Base-by-base conservation (phyloP, 2,888 invertebrate genomes). In the Erpobdella octoculata region DNA sequence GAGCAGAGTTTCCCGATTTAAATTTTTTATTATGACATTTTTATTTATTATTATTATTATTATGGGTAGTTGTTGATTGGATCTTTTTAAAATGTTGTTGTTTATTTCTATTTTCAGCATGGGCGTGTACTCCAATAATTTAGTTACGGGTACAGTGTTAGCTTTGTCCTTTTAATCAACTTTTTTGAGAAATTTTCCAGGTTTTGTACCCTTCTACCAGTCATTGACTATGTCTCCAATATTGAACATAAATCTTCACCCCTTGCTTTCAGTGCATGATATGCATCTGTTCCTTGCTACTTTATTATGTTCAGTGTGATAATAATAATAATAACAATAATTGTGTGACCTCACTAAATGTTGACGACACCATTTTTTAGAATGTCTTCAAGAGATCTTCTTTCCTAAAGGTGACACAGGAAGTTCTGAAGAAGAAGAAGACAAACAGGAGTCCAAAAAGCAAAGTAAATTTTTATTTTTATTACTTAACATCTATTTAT, bases 371-470 rank as follows among this genome's bases (percentile, higher is more conserved):
- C 21, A 38, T 4, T 12, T 15, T 31, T 31, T 41, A 71, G 71
- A 28, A 37, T 71, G 71, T 35, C 31, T 71, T 18, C 41, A 65
- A 18, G 71, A 71, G 64, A 21, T 71, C 35, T 66, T 71, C 38
- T 33, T 35, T 18, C 71, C 66, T 0, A 71, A 71, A 36, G 71
- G 71, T 64, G 71, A 71, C 31, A n/a, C 37, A 15, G 71, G 71
- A 12, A 64, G 66, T 15, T 0, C 1, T n/a, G 53, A 15, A 6
- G 58, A 71, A 5, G 37, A 70, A 12, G 46, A 36, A 15, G 48
- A 70, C 15, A 18, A 37, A 12, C 33, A 15, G n/a, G 37, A 70
- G 18, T 36, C 25, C 33, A 6, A 69, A 53, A 37, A 67, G 46
- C n/a, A 41, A 41, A 41, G 12, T n/a, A 12, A 41, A 15, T 41